Evolutionary conservation across 2,113 vertebrate species (phyloP), one percentile per base, ranked within the genome.

Genomic region (Pardalotus punctatus): DNA sequence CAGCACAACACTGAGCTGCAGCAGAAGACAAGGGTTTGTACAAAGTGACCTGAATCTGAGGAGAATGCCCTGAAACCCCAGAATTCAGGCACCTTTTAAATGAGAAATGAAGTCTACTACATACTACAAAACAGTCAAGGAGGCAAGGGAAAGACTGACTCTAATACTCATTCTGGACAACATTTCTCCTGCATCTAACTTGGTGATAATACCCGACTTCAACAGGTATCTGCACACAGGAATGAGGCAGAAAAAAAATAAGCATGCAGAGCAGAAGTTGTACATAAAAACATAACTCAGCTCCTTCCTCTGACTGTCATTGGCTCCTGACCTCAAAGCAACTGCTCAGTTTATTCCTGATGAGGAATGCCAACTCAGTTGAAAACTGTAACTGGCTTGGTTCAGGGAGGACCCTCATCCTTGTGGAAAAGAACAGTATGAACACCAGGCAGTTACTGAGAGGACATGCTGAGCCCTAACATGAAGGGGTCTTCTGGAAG

Each of bases 61-160:
- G 40, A 72, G 35, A 4, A 42, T 0, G 13, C 10, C 15, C 23
- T 4, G 11, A 50, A 60, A 31, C 16, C n/a, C 47, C 57, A 36
- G 18, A 81, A 65, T 21, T 23, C 65, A 11, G 27, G 5, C 11
- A 64, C 38, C 17, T 84, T 57, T 62, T 9, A 19, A 27, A 50
- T 7, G 3, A 70, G 36, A 85, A 87, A 73, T 7, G 5, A 51
- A 42, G 17, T 6, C 64, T 45, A 25, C 20, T 57, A 28, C 0
- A 0, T 19, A 15, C 47, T 54, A 35, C 0, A 4, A 31, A 62
- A 35, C 0, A 1, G 40, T 6, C 31, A 28, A 67, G 60, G 35
- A 53, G 11, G 40, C 10, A 7, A 38, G 27, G 10, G 17, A 64
- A 72, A 84, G 22, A 36, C 14, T 1, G 2, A 45, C 22, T 5